Evolutionary conservation across 2,888 invertebrate genomes (phyloP).

Genomic region (Gryllus longicercus): DNA sequence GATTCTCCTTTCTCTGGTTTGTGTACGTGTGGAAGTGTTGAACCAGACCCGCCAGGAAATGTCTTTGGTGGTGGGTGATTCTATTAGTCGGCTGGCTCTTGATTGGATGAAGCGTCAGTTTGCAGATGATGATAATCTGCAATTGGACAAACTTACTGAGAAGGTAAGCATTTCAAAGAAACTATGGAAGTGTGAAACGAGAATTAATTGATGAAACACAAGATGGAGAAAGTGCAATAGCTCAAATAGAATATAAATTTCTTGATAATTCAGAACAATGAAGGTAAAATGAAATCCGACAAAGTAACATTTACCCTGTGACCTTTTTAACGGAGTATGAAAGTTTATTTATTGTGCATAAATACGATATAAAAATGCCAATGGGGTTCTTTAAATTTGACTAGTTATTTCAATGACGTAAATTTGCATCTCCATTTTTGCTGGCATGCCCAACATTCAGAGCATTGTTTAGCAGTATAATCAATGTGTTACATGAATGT

Average conservation of each 20-base stretch:
- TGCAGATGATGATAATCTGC: conserved; percentile 44
- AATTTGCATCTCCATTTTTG: background rate
- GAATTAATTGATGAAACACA: background rate
- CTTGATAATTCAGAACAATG: too few relatives aligned
- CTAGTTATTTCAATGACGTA: background rate
- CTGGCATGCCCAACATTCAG: background rate
- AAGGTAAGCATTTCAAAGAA: conserved; percentile 48
- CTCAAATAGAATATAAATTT: too few relatives aligned
- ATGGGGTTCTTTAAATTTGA: too few relatives aligned
- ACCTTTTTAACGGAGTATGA: too few relatives aligned
- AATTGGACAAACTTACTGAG: conserved; percentile 51
- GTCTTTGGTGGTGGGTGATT: conserved; percentile 53
- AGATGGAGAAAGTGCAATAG: too few relatives aligned
- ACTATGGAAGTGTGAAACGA: background rate
- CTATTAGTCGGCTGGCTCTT: conserved; percentile 60
- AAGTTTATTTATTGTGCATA: too few relatives aligned
- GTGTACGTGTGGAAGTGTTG: conserved; percentile 69
- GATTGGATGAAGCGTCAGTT: conserved; percentile 57
- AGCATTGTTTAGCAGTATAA: too few relatives aligned
- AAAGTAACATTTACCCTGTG: too few relatives aligned
- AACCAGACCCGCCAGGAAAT: conserved; percentile 69
- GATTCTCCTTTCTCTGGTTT: conserved; percentile 61
- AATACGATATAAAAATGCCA: too few relatives aligned
- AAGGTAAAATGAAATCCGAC: too few relatives aligned
- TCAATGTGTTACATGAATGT: too few relatives aligned